Evolutionary conservation across 2,797 vertebrate genomes (phyloP), one percentile per base, ranked within the genome.

Genomic region (Acridotheres tristis): DNA sequence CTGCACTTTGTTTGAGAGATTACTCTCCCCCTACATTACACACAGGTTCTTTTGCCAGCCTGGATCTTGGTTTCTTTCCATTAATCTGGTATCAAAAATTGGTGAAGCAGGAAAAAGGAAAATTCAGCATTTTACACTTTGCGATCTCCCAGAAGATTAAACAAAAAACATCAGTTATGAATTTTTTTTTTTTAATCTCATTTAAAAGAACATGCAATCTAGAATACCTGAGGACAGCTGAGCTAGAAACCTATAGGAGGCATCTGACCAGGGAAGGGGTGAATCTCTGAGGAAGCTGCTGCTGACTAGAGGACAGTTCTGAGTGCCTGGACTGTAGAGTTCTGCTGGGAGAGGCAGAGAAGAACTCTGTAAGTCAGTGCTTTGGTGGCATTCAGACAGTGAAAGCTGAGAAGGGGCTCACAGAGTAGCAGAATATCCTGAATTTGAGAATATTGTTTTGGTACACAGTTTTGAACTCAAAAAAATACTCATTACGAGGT

Each of bases 311-410:
- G 67, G 61, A 89, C 51, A 88, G 84, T 93, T 73, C 86, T 85
- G 92, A 68, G 50, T 89, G 57, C 84, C 81, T 89, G 63, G 84
- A 85, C 84, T 89, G 67, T 32, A 92, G 84, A 87, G 81, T 93
- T 96, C 94, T 96, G 89, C 95, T 93, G 75, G 87, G 93, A 96
- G 87, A 94, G 78, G 94, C 87, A 96, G 77, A 95, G 42, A 93
- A 96, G 58, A 87, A 62, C 94, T 86, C 95, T 51, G 0, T 96
- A 84, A 96, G 73, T 83, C 4, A 3, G 12, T 51, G 77, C 25
- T 23, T 51, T 2, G 0, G 38, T n/a, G 27, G 61, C 75, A 76
- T 79, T 57, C 9, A 3, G 67, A 93, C 14, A 73, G 9, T 7
- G 15, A 87, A 63, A 87, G 32, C 57, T 63, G 38, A 76, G 42